Percentiles rank a stretch among this genome's conserved stretches.
Evolutionary conservation across 2,888 invertebrate genomes (phyloP).

Genomic region (Argyra leucocephala): DNA sequence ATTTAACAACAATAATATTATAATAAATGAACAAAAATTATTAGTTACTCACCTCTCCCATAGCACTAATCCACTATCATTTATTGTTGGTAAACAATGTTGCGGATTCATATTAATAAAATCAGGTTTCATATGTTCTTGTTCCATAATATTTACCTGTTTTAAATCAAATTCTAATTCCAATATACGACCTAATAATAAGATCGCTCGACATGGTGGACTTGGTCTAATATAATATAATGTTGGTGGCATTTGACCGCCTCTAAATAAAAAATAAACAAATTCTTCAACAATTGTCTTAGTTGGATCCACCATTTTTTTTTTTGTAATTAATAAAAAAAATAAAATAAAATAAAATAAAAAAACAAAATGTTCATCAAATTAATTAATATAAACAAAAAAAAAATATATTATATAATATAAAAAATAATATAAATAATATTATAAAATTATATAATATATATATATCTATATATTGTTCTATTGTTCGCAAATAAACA

Average conservation of each 20-base stretch:
- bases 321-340: neutral
- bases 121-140: conserved; percentile 53
- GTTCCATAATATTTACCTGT: conserved; percentile 46
- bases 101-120: conserved; percentile 49
- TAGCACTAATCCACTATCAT: conserved; percentile 48
- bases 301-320: conserved; percentile 32
- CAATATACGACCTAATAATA: conserved; percentile 51
- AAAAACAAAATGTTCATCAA: no score
- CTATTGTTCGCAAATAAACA: no score
- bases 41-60: conserved; percentile 43
- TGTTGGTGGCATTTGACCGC: conserved; percentile 40
- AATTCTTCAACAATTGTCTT: conserved; percentile 42
- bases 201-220: conserved; percentile 51
- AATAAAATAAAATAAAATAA: neutral
- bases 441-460: neutral
- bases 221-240: conserved; percentile 52
- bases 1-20: no score
- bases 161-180: conserved; percentile 53
- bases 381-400: no score
- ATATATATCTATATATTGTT: no score
- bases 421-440: neutral
- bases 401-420: neutral
- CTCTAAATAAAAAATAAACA: conserved; percentile 41
- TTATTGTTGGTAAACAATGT: conserved; percentile 50
- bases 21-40: no score